Evolutionary conservation across 2,113 vertebrate genomes (phyloP).

Genomic region (Pseudorectes ferrugineus): DNA sequence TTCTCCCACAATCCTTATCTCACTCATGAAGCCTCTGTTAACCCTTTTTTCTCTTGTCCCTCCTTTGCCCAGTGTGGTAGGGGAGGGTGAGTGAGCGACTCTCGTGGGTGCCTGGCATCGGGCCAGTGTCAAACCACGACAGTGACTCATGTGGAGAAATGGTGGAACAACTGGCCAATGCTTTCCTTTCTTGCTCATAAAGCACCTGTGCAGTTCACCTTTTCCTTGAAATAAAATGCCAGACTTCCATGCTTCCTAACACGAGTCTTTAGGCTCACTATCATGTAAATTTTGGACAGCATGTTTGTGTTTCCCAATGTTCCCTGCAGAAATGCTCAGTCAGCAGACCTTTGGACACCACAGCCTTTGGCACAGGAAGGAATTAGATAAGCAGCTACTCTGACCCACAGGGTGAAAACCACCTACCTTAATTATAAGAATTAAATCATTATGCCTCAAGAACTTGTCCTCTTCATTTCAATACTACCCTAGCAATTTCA

Average conservation of each 20-base stretch:
- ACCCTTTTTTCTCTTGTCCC: too few relatives aligned
- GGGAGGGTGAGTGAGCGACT: too few relatives aligned
- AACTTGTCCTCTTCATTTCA: background rate
- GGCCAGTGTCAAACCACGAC: too few relatives aligned
- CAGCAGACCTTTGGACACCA: background rate
- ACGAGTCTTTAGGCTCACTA: background rate
- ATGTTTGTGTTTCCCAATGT: fast-evolving
- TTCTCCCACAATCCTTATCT: too few relatives aligned
- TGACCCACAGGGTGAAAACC: background rate
- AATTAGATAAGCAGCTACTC: background rate
- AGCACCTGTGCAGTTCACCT: background rate
- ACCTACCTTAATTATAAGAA: background rate
- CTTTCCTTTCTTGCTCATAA: background rate
- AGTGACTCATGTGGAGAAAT: background rate
- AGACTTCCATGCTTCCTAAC: background rate
- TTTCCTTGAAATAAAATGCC: background rate
- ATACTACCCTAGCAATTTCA: background rate
- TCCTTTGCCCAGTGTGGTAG: too few relatives aligned
- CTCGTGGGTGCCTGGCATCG: too few relatives aligned
- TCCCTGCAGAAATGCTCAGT: background rate
- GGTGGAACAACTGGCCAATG: background rate
- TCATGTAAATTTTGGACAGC: background rate
- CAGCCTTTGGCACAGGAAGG: background rate
- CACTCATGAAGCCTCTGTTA: too few relatives aligned
- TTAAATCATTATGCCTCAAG: background rate